Evolutionary conservation across 2,797 vertebrate species (phyloP).

Genomic region (Anguilla pacifica): DNA sequence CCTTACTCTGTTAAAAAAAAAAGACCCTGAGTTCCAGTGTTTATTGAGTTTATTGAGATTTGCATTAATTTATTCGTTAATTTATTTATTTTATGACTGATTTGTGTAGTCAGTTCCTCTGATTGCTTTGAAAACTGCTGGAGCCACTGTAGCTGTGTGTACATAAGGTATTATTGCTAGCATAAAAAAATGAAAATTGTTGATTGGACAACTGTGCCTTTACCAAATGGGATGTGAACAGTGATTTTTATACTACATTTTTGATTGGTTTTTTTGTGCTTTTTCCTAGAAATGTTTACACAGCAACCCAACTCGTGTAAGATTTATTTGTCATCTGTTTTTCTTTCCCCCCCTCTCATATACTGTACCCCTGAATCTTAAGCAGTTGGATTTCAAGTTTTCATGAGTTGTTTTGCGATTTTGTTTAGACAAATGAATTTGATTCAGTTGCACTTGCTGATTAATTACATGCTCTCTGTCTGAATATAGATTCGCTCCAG

Average conservation of each 20-base stretch:
- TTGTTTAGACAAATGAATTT: conserved; percentile 44
- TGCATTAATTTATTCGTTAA: conserved; percentile 76
- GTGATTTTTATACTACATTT: conserved; percentile 52
- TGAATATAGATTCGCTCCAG: neutral
- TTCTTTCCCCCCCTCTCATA: conserved; percentile 19
- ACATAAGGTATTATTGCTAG: conserved; percentile 48
- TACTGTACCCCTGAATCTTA: neutral
- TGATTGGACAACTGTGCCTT: conserved; percentile 73
- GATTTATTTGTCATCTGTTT: conserved; percentile 28
- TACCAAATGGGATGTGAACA: conserved; percentile 69
- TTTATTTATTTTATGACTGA: conserved; percentile 77
- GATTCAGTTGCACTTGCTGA: conserved; percentile 47
- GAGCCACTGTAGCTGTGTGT: conserved; percentile 50
- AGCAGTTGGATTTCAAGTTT: conserved; percentile 27
- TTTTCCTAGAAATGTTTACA: conserved; percentile 51
- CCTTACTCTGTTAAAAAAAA: neutral
- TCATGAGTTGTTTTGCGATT: conserved; percentile 32
- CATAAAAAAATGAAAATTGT: conserved; percentile 46
- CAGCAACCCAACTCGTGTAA: conserved; percentile 38
- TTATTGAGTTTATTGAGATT: conserved; percentile 74
- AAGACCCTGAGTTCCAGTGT: conserved; percentile 49
- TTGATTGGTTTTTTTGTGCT: conserved; percentile 62
- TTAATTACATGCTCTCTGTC: conserved; percentile 42
- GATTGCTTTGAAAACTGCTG: conserved; percentile 43
- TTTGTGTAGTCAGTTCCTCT: conserved; percentile 46